Evolutionary conservation across 2,888 invertebrate genomes (phyloP).

Genomic region (Drosophila nr. perissopoda): DNA sequence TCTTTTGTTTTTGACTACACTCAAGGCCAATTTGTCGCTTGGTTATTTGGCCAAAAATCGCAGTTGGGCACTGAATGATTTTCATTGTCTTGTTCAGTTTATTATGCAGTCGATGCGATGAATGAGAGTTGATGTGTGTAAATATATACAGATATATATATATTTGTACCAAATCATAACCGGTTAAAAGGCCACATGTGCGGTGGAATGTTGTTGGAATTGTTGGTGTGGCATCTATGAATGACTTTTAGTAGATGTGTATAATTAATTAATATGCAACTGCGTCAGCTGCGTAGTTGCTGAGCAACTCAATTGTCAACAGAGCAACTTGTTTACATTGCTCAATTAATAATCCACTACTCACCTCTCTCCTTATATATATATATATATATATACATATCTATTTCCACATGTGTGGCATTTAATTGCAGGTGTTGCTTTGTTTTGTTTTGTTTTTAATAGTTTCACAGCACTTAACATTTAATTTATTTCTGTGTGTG

Average conservation of each 20-base stretch:
- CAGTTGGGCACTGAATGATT: neutral
- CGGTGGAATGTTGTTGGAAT: conserved; percentile 20
- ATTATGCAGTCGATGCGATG: conserved; percentile 7
- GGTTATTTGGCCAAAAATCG: conserved; percentile 1
- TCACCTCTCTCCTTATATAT: neutral
- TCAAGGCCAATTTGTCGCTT: conserved; percentile 4
- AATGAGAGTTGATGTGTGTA: conserved; percentile 2
- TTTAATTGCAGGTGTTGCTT: neutral
- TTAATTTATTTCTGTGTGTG: conserved; percentile 1
- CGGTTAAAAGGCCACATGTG: conserved; percentile 14
- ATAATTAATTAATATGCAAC: conserved; percentile 35
- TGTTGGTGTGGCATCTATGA: conserved; percentile 21
- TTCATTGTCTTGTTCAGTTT: conserved; percentile 17
- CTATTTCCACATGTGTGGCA: neutral
- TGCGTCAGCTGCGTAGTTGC: conserved; percentile 29
- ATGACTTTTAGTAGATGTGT: conserved; percentile 6
- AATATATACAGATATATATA: neutral
- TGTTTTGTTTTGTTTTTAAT: conserved; percentile 4
- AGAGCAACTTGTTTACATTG: conserved; percentile 14
- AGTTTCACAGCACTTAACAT: conserved; percentile 12
- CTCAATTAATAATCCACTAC: neutral
- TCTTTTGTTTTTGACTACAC: neutral
- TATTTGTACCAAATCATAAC: conserved; percentile 19
- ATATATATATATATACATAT: neutral
- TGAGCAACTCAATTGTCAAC: conserved; percentile 17